Conservation (phyloP, 1,140 invertebrate species). For the Aphaenogaster floridana region DNA sequence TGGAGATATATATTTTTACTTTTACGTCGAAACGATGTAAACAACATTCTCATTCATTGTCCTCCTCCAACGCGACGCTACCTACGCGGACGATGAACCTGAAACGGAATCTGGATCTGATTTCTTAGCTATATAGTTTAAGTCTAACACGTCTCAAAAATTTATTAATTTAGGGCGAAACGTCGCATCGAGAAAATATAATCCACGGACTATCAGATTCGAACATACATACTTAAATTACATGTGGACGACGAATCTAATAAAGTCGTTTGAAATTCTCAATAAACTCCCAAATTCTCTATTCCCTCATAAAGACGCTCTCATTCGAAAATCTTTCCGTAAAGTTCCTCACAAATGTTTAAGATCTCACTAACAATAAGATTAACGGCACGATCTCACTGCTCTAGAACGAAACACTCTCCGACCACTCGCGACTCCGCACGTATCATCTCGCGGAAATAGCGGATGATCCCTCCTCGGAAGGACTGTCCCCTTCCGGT, state of each 20-base stretch:
- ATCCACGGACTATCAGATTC: background rate
- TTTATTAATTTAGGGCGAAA: background rate
- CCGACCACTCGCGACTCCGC: slow-evolving; percentile 2
- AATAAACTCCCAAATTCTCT: background rate
- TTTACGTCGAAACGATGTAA: slow-evolving; percentile 22
- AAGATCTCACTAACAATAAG: background rate
- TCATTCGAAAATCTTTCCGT: background rate
- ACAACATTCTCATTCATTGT: slow-evolving; percentile 12
- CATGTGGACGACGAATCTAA: background rate
- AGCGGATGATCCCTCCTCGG: background rate
- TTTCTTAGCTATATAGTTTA: background rate
- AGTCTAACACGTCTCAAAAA: background rate
- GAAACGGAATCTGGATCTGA: background rate
- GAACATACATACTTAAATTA: background rate
- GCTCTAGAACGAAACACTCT: slow-evolving; percentile 16
- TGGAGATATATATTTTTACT: slow-evolving; percentile 26
- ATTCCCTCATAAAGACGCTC: background rate
- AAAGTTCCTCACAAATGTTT: background rate
- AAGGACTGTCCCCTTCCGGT: background rate
- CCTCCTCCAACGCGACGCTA: background rate
- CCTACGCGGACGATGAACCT: background rate
- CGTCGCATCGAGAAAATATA: background rate
- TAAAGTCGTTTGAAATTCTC: background rate
- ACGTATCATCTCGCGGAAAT: background rate
- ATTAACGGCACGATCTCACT: slow-evolving; percentile 20